phyloP scores from a whole-genome alignment of 2,797 vertebrate species.

The Tadarida brasiliensis region DNA sequence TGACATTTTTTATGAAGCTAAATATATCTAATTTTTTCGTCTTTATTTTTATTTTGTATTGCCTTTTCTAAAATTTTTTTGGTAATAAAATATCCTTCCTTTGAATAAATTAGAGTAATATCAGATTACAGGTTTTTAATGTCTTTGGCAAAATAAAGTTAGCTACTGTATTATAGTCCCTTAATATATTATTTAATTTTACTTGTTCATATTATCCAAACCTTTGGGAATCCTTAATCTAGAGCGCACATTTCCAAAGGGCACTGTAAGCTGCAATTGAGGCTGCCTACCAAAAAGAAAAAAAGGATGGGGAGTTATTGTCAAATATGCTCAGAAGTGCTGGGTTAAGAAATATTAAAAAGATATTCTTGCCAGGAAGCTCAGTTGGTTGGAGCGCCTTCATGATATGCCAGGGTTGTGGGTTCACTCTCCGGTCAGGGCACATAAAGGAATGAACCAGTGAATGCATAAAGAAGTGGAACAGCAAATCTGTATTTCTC shows the following conservation, averaged over 20 bases:
- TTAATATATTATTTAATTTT: not conserved
- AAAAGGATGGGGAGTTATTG: not conserved
- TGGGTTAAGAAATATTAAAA: not conserved
- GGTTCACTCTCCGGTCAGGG: not conserved
- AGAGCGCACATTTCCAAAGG: not conserved
- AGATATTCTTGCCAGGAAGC: not conserved
- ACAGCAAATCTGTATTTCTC: not conserved
- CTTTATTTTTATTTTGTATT: not conserved
- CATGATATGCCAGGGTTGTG: not conserved
- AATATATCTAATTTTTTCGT: not conserved
- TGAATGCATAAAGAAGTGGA: not conserved
- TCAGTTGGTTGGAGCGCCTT: not conserved
- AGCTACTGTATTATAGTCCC: not conserved
- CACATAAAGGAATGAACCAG: not conserved
- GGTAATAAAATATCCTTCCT: not conserved
- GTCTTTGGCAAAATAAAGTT: conserved; percentile 23
- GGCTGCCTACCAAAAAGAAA: not conserved
- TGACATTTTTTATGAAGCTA: not conserved
- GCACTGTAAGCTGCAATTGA: not conserved
- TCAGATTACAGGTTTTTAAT: not conserved
- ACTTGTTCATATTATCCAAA: not conserved
- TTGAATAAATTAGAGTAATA: not conserved
- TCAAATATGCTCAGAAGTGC: not conserved
- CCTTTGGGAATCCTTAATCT: conserved; percentile 14
- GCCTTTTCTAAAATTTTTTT: not conserved